Evolutionary conservation across 2,888 invertebrate genomes (phyloP).

Genomic region (Caradrina kadenii): DNA sequence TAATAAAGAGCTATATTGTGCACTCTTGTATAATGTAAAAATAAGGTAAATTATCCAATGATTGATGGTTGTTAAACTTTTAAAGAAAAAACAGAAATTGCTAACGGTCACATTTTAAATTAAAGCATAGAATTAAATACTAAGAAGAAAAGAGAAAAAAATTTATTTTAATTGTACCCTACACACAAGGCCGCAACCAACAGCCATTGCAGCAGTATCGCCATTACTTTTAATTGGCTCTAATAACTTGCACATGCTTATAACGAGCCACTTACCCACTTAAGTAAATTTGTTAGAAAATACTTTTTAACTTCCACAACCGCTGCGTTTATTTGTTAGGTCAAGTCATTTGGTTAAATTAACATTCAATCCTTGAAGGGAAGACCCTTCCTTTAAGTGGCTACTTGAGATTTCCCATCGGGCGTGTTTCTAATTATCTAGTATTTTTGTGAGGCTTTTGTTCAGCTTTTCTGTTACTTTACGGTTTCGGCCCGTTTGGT

Average conservation of each 20-base stretch:
- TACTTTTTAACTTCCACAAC: slow-evolving; percentile 2
- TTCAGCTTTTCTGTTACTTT: neutral
- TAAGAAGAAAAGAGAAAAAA: slow-evolving; percentile 9
- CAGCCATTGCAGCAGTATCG: neutral
- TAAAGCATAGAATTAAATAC: too few relatives aligned
- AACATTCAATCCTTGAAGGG: slow-evolving; percentile 18
- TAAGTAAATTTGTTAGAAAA: slow-evolving; percentile 9
- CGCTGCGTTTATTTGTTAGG: slow-evolving; percentile 7
- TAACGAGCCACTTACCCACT: slow-evolving; percentile 26
- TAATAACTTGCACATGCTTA: slow-evolving; percentile 17
- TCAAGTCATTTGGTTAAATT: slow-evolving; percentile 29
- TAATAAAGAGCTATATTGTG: too few relatives aligned
- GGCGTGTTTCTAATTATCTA: slow-evolving; percentile 37
- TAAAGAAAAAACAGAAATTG: too few relatives aligned
- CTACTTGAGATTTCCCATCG: slow-evolving; percentile 44
- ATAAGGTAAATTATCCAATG: too few relatives aligned
- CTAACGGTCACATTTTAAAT: too few relatives aligned
- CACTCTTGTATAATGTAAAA: too few relatives aligned
- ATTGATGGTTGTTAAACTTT: too few relatives aligned
- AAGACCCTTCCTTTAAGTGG: slow-evolving; percentile 25
- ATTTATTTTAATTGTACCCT: slow-evolving; percentile 1
- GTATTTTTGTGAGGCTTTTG: slow-evolving; percentile 14
- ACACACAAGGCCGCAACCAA: slow-evolving; percentile 3
- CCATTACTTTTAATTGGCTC: slow-evolving; percentile 23
- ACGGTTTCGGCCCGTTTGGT: neutral